Base-by-base conservation (phyloP, 2,113 vertebrate genomes). In the Mormyrus lacerda region DNA sequence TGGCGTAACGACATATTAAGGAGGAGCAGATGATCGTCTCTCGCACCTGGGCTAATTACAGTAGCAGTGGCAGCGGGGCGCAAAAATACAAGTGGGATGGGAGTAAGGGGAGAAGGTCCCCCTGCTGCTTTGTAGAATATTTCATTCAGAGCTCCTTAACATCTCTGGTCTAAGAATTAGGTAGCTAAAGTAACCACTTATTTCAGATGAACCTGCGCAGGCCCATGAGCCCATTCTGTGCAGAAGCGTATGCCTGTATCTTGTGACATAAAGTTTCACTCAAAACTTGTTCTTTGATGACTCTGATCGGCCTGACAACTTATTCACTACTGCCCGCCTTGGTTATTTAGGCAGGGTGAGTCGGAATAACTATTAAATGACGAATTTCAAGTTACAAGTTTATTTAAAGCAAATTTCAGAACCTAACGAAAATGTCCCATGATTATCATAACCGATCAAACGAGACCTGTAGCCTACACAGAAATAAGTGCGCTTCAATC, bases 11-110 rank as follows among this genome's bases (percentile, higher is more conserved):
- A 88, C 45, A 31, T 53, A 88, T 88, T 88, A 88, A 88, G 88
- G 88, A 82, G 88, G 88, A 88, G 65, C 88, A 88, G 88, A 73
- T 82, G 69, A 88, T 88, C 47, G 47, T 42, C 55, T 51, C 65
- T 88, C 69, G 88, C 69, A 88, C 88, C 88, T 88, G 88, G 88
- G 69, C 88, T 88, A 69, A 79, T 88, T 88, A 88, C 69, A 73
- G 69, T 88, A 88, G 88, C 88, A 53, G 82, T 51, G 65, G 51
- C 88, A 48, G 47, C 7, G 17, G 88, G 88, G 69, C 39, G 58
- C 58, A 48, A 76, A 76, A 88, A 76, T 48, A 45, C 45, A 48
- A 48, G 87, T 13, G 61, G 61, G 61, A 31, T 4, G 45, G 27
- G 45, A 47, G 31, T 76, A 44, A 48, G 24, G 17, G 15, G 15